Evolutionary conservation across 1,140 invertebrate species (phyloP), one percentile per base, ranked within the genome.

Genomic region (Diabrotica virgifera): DNA sequence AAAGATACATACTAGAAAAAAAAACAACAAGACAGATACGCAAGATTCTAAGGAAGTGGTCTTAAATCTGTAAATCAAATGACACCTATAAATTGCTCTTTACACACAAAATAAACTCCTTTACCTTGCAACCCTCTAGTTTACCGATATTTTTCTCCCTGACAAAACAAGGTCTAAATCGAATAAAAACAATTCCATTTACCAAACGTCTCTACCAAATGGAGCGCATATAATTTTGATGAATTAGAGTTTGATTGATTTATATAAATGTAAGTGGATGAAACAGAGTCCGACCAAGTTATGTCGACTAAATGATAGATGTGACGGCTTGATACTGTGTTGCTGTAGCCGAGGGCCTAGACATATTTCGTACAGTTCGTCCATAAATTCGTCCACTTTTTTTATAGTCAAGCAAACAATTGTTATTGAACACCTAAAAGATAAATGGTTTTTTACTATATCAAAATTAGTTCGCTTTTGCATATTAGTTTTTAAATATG

Each of bases 181-280:
- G 57, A 57, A 53, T 35, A n/a, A 46, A 60, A 60, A 52, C 50
- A 60, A 52, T 60, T 60, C 46, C 46, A 52, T 60, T 60, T 51
- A 9, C 50, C 14, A 14, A 24, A 60, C 38, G n/a, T 60, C 50
- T 60, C 36, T 38, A 24, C 24, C 40, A 46, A 46, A 46, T 46
- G 40, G 64, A 62, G 58, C 62, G 53, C 40, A 63, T 61, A 65
- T 69, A 69, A 69, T 66, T 66, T 69, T 69, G 68, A 69, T 69
- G 64, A 69, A 69, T 69, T 66, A 59, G 55, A 9, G 13, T 64
- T 66, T 69, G 68, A 69, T 69, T 69, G 68, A 69, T 69, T 69
- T 69, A 69, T 69, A 69, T 66, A 66, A 64, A 69, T 69, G 58
- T 69, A 66, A 66, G 68, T 66, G 68, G 68, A 62, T 64, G 62